phyloP scores from a whole-genome alignment of 2,888 invertebrate genomes.

The Xanthia togata region DNA sequence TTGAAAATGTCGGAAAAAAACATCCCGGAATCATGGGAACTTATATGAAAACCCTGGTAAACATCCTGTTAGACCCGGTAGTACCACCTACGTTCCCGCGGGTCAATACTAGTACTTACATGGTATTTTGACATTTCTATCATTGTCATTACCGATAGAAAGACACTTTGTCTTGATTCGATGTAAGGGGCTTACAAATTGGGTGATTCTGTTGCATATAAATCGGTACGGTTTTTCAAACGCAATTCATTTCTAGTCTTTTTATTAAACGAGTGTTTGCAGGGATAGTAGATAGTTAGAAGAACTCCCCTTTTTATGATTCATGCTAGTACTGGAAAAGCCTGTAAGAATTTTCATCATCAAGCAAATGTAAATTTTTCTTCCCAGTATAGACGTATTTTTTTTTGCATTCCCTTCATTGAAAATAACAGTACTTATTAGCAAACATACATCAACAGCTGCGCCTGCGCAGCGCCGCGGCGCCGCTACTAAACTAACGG shows the following conservation, averaged over 20 bases:
- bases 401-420: background rate
- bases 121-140: background rate
- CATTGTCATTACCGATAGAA: background rate
- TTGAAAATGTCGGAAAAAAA: no score
- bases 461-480: constrained; percentile 40
- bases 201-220: background rate
- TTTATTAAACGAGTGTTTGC: background rate
- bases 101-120: no score
- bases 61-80: no score
- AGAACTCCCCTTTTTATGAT: no score
- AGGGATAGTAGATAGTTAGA: background rate
- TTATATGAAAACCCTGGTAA: no score
- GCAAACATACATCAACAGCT: background rate
- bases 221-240: background rate
- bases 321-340: background rate
- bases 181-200: background rate
- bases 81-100: no score
- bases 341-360: background rate
- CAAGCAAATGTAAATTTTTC: no score
- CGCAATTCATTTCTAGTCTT: background rate
- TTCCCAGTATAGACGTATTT: background rate
- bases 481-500: constrained; percentile 64
- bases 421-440: constrained; percentile 5
- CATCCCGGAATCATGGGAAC: no score
- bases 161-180: background rate